Percentiles rank a stretch among this genome's conserved stretches.
phyloP scores from a whole-genome alignment of 2,113 vertebrate genomes.

The Myotis lucifugus region DNA sequence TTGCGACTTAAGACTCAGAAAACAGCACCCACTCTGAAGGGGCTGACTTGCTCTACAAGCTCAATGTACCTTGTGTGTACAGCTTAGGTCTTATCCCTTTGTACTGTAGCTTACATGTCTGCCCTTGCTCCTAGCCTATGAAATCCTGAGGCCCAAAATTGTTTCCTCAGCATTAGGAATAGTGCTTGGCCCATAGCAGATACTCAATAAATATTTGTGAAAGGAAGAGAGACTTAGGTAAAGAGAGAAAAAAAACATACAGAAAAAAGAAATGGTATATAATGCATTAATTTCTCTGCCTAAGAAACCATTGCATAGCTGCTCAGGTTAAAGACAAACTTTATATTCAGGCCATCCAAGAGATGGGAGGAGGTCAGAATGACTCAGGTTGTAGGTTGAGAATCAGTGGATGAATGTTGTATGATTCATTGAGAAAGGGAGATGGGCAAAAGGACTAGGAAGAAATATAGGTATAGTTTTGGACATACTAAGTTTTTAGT shows the following conservation, averaged over 20 bases:
- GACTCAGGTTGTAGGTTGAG: background rate
- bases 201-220: background rate
- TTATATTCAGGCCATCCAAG: background rate
- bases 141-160: background rate
- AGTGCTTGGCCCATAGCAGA: background rate
- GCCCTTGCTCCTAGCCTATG: background rate
- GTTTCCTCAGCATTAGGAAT: background rate
- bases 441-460: background rate
- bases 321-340: background rate
- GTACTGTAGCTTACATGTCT: background rate
- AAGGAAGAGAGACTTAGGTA: background rate
- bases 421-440: background rate
- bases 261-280: background rate
- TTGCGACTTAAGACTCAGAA: background rate
- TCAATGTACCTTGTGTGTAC: background rate
- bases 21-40: background rate
- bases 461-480: background rate
- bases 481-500: background rate
- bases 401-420: background rate
- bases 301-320: background rate
- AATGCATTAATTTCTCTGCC: background rate
- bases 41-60: background rate
- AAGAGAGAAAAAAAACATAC: background rate
- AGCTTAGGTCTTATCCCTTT: no score
- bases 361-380: background rate